A percentile compares a stretch with the other conserved stretches of the same genome.
Conservation (phyloP, 2,888 invertebrate genomes). For the Nemotelus pantherinus region DNA sequence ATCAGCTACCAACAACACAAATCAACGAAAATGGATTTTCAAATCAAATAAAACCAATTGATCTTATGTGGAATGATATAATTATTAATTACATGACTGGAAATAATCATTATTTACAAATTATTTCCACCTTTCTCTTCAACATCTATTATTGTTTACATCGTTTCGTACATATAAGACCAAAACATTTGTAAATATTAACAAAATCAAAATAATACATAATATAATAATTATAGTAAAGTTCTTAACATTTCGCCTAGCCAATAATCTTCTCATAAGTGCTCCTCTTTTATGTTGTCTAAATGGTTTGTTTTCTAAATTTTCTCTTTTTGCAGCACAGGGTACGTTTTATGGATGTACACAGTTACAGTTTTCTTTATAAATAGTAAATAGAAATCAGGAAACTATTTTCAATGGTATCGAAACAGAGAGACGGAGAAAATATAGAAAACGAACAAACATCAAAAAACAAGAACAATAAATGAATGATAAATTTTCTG, state of each 20-base stretch:
- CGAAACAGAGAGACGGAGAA: not conserved
- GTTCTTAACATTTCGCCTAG: not conserved
- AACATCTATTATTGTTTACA: not conserved
- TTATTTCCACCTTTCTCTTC: not conserved
- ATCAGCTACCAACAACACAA: too few species aligned
- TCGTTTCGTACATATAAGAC: not conserved
- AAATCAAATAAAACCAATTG: not conserved
- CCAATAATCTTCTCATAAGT: not conserved
- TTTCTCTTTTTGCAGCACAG: not conserved
- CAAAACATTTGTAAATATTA: slow-evolving; percentile 19
- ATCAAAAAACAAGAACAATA: not conserved
- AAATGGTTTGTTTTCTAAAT: not conserved
- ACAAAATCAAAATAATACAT: slow-evolving; percentile 15
- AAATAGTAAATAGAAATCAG: too few species aligned
- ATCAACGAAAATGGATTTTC: too few species aligned
- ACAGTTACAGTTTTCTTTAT: not conserved
- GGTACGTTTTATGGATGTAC: not conserved
- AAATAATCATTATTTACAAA: not conserved
- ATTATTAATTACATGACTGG: slow-evolving; percentile 16
- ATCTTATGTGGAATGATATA: slow-evolving; percentile 20
- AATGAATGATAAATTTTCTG: too few species aligned
- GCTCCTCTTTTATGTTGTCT: not conserved
- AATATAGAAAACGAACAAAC: not conserved
- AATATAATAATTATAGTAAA: slow-evolving; percentile 6
- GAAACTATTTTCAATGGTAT: too few species aligned